These are phyloP conservation scores for Temnothorax rugatulus DNA, from an alignment of 2,888 invertebrate species.

Conservation along the genomic window DNA sequence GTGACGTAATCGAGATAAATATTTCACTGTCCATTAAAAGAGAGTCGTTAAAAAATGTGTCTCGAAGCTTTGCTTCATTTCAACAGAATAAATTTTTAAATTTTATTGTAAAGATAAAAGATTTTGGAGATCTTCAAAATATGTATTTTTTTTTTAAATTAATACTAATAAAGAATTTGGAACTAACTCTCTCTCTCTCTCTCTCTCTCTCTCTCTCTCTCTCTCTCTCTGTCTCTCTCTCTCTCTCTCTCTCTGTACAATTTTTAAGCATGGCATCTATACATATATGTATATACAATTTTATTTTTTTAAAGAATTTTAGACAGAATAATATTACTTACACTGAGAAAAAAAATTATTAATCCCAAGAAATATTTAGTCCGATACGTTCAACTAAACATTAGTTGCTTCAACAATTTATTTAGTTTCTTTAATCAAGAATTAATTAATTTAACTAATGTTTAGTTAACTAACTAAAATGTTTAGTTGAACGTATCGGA, in stretches of 20 bases:
- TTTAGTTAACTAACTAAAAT: too few species aligned
- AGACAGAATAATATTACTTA: not conserved
- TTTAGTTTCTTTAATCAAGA: too few species aligned
- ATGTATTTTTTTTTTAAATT: not conserved
- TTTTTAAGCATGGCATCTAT: not conserved
- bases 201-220: too few species aligned
- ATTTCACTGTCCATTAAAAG: constrained; percentile 11
- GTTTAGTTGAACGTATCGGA: too few species aligned
- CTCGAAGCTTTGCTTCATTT: not conserved
- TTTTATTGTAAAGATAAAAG: not conserved
- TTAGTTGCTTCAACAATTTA: too few species aligned
- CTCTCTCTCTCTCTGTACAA: not conserved
- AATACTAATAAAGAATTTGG: not conserved
- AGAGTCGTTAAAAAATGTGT: constrained; percentile 3
- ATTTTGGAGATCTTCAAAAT: not conserved
- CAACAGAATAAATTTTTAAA: constrained; percentile 29
- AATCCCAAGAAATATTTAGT: too few species aligned
- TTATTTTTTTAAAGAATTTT: not conserved
- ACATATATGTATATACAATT: not conserved
- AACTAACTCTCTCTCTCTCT: too few species aligned
- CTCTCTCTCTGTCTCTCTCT: too few species aligned
- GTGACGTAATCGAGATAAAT: constrained; percentile 26
- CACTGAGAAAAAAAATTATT: too few species aligned
- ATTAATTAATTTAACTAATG: too few species aligned
- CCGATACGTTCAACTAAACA: too few species aligned